A percentile compares a stretch with the other conserved stretches of the same genome.
Evolutionary conservation across 2,888 invertebrate species (phyloP).

Genomic region (Abrostola triplasia): DNA sequence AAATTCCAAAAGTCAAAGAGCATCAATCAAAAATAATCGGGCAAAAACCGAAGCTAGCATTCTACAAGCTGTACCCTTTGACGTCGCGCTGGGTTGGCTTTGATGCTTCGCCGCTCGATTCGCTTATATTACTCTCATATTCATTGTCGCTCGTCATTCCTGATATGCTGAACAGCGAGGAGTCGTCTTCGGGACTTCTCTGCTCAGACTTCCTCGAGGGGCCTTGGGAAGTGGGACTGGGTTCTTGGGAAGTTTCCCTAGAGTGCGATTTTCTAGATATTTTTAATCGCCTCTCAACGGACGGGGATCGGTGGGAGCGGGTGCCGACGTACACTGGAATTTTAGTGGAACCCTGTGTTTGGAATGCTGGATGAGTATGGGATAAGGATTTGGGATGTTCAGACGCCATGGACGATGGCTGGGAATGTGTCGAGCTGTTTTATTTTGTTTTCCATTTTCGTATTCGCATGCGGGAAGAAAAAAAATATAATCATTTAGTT

Average conservation of each 20-base stretch:
- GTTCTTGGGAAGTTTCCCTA: constrained; percentile 81
- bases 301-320: constrained; percentile 88
- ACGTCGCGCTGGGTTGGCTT: constrained; percentile 83
- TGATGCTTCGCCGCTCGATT: constrained; percentile 84
- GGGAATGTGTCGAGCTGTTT: constrained; percentile 86
- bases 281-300: constrained; percentile 77
- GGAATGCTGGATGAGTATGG: constrained; percentile 87
- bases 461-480: constrained; percentile 83
- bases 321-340: constrained; percentile 92
- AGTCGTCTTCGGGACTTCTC: constrained; percentile 87
- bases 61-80: constrained; percentile 87
- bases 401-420: constrained; percentile 85
- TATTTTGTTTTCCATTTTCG: constrained; percentile 77
- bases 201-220: constrained; percentile 85
- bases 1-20: constrained; percentile 73
- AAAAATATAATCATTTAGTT: constrained; percentile 68
- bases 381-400: constrained; percentile 84
- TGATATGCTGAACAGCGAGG: constrained; percentile 88
- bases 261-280: constrained; percentile 74
- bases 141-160: constrained; percentile 89
- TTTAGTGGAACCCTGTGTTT: constrained; percentile 91
- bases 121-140: constrained; percentile 87
- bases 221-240: constrained; percentile 84
- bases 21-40: constrained; percentile 78
- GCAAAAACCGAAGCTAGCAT: constrained; percentile 83